Conservation (phyloP, 2,797 vertebrate species). For the Leptatherina wallacei region DNA sequence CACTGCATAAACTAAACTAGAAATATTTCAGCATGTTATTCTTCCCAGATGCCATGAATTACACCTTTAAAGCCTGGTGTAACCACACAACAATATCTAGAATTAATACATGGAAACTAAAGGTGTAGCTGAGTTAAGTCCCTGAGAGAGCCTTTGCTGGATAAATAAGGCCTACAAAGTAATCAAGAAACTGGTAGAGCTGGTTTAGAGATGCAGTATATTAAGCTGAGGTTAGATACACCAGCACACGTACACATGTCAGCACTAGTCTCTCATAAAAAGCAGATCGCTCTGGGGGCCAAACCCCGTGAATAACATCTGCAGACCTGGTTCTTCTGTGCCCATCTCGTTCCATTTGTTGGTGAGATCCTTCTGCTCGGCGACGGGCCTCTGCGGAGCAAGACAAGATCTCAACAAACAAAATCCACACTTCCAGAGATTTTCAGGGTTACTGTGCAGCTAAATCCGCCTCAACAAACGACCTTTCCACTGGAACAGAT, state of each 20-base stretch:
- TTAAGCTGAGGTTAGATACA: slow-evolving; percentile 20
- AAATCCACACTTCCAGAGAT: background rate
- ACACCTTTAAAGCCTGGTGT: background rate
- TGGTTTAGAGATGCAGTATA: slow-evolving; percentile 18
- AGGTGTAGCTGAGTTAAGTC: background rate
- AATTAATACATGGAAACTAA: slow-evolving; percentile 4
- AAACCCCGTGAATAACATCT: slow-evolving; percentile 37
- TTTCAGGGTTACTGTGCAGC: background rate
- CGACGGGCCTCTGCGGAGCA: slow-evolving; percentile 85
- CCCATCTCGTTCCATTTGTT: slow-evolving; percentile 99
- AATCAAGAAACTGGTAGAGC: slow-evolving; percentile 24
- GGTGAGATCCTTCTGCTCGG: slow-evolving; percentile 93
- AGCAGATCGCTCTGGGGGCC: slow-evolving; percentile 21
- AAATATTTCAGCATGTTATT: background rate
- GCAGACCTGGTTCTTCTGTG: slow-evolving; percentile 94
- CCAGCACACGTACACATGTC: slow-evolving; percentile 18
- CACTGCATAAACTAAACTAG: background rate
- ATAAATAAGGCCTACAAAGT: background rate
- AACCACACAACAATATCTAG: background rate
- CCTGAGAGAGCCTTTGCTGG: background rate
- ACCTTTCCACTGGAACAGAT: slow-evolving; percentile 3
- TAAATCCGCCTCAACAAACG: background rate
- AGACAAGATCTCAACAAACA: slow-evolving; percentile 21
- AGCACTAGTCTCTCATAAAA: slow-evolving; percentile 48
- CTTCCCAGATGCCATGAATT: background rate